Evolutionary conservation across 2,113 vertebrate species (phyloP), one percentile per base, ranked within the genome.

Genomic region (Rhizomys pruinosus): DNA sequence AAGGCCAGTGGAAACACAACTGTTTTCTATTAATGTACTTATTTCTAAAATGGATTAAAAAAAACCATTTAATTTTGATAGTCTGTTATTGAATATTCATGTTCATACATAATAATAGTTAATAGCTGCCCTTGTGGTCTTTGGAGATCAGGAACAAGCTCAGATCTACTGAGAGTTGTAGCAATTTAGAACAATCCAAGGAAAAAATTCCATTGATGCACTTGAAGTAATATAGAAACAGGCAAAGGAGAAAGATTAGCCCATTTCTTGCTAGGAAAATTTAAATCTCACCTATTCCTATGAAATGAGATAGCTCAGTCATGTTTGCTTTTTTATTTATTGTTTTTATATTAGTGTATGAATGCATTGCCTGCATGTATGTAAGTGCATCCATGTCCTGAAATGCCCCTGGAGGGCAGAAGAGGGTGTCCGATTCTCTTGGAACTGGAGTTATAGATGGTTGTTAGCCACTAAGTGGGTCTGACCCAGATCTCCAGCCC

Each of bases 21-120:
- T 3, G 13, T 42, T 87, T 93, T 63, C 29, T 66, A 11, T 63
- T 68, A 34, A 29, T 80, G 57, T 34, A 39, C 39, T 89, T 47
- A 13, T 82, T 15, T 74, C 23, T 32, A n/a, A 93, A 87, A n/a
- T 34, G 37, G 76, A 91, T 42, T 92, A 76, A 66, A 19, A 71
- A 80, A 92, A 52, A 52, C 59, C n/a, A 2, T 85, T 80, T 77
- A n/a, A 32, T 78, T 94, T 78, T 77, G 69, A 61, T 15, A 64
- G 44, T 34, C 42, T 73, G 10, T 72, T 87, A 90, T 47, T 80
- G 78, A 89, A 37, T 68, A 32, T 88, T 66, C 8, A 29, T 47
- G 74, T 55, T 34, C 68, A 32, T 27, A 39, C n/a, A n/a, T 7
- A 71, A n/a, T 73, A 84, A 55, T 42, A 20, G 55, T 81, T 42